These are phyloP conservation scores for Drosophila orena DNA, from an alignment of 1,140 invertebrate genomes.

Conservation along the genomic window DNA sequence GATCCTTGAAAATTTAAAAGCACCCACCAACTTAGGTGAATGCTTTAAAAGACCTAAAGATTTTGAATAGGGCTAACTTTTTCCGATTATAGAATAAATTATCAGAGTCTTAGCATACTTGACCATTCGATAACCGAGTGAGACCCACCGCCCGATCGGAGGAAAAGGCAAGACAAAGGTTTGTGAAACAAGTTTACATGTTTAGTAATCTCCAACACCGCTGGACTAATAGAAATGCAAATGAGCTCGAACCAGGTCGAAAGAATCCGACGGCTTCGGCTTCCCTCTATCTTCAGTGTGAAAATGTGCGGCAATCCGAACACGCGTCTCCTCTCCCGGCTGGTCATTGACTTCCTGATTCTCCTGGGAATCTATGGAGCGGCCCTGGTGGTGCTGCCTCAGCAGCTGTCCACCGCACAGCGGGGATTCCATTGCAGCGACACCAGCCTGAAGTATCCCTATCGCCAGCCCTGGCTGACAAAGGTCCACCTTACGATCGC, in stretches of 20 bases:
- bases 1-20: too few species aligned
- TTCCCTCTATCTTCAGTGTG: constrained; percentile 42
- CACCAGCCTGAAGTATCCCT: constrained; percentile 61
- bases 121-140: constrained; percentile 43
- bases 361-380: constrained; percentile 62
- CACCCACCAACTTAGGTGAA: too few species aligned
- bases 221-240: constrained; percentile 56
- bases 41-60: too few species aligned
- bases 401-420: constrained; percentile 51
- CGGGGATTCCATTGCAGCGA: constrained; percentile 78
- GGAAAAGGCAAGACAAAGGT: constrained; percentile 41
- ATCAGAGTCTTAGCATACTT: constrained; percentile 65
- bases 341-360: constrained; percentile 75
- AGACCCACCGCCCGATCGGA: constrained; percentile 13
- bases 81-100: constrained; percentile 58
- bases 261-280: constrained; percentile 16
- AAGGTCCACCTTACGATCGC: constrained; percentile 70
- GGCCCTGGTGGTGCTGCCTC: constrained; percentile 70
- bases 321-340: constrained; percentile 73
- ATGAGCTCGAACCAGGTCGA: constrained; percentile 45
- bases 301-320: constrained; percentile 82
- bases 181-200: constrained; percentile 66
- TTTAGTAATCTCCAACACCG: constrained; percentile 13
- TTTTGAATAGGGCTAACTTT: too few species aligned
- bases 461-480: constrained; percentile 65